phyloP scores from a whole-genome alignment of 2,797 vertebrate species.

The Hapalemur alaotrensis region DNA sequence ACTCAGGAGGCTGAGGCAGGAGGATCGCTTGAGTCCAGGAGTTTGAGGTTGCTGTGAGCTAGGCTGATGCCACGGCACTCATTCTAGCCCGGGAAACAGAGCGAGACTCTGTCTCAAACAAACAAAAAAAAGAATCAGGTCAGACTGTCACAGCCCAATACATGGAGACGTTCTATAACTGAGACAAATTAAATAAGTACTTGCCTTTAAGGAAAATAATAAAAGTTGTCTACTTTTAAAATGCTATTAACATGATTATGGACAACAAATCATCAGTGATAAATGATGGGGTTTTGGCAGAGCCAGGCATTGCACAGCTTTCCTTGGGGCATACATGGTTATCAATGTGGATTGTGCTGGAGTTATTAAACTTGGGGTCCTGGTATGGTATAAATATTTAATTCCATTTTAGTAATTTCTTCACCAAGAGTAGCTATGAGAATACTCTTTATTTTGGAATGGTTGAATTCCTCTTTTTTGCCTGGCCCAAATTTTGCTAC shows the following conservation, averaged over 20 bases:
- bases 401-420: not conserved
- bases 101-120: too few relatives aligned
- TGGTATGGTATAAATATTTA: not conserved
- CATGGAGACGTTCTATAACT: not conserved
- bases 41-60: too few relatives aligned
- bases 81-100: too few relatives aligned
- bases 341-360: not conserved
- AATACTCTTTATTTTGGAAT: not conserved
- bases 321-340: too few relatives aligned
- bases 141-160: not conserved
- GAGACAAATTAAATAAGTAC: not conserved
- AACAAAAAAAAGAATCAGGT: not conserved
- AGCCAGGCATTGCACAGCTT: not conserved
- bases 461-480: not conserved
- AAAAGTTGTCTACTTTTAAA: not conserved
- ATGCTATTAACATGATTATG: not conserved
- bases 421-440: not conserved
- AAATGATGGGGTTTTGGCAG: not conserved
- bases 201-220: not conserved
- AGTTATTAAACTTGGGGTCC: not conserved
- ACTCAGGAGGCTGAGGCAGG: too few relatives aligned
- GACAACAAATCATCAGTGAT: not conserved
- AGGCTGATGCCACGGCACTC: too few relatives aligned
- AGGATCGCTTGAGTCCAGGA: too few relatives aligned
- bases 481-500: not conserved